phyloP scores from a whole-genome alignment of 2,113 vertebrate genomes.

The Neotoma lepida region DNA sequence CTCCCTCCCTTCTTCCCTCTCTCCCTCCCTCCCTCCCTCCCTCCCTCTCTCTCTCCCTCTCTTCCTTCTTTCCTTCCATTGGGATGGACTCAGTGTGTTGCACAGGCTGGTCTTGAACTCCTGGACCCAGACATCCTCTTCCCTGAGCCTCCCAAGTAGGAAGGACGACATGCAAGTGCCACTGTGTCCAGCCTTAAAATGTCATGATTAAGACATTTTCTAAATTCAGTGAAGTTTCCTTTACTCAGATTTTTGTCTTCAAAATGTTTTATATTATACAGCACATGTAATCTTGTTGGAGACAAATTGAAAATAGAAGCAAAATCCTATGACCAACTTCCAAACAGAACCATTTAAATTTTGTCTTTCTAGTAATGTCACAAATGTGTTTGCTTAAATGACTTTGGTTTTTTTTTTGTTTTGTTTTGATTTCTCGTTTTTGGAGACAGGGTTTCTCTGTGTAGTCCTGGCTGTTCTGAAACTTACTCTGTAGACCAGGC shows the following conservation, averaged over 20 bases:
- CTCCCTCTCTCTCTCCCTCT: too few species aligned
- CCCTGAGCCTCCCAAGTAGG: not conserved
- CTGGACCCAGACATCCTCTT: not conserved
- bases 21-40: not conserved
- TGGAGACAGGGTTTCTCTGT: not conserved
- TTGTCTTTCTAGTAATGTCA: not conserved
- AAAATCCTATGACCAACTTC: constrained; percentile 32
- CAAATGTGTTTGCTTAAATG: not conserved
- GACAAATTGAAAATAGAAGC: constrained; percentile 53
- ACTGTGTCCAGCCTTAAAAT: not conserved
- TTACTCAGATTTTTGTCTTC: constrained; percentile 7
- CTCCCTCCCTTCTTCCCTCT: fast-evolving
- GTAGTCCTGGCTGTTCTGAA: not conserved
- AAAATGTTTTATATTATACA: constrained; percentile 34
- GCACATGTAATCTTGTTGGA: not conserved
- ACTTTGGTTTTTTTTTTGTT: not conserved
- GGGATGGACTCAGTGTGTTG: not conserved
- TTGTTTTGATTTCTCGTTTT: not conserved
- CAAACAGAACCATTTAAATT: constrained; percentile 27
- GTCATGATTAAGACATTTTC: not conserved
- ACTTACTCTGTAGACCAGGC: not conserved
- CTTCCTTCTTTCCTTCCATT: not conserved
- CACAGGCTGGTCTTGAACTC: not conserved
- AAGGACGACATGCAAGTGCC: not conserved
- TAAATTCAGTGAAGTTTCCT: constrained; percentile 50